phyloP scores from a whole-genome alignment of 2,113 vertebrate genomes.

The Apodemus sylvaticus region DNA sequence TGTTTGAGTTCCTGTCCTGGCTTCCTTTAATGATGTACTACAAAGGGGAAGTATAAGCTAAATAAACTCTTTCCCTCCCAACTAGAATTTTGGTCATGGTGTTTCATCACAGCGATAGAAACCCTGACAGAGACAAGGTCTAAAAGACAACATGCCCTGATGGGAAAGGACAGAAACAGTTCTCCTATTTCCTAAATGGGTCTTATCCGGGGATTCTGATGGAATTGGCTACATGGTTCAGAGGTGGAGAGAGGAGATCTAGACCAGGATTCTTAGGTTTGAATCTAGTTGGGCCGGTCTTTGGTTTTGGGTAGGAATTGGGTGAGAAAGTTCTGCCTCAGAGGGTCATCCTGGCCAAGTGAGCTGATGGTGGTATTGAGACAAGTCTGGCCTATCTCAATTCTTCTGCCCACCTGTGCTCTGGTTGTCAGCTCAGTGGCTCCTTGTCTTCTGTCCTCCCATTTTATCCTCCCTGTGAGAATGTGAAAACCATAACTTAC shows the following conservation, averaged over 20 bases:
- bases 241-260: too few relatives aligned
- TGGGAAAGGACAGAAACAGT: neutral
- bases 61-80: neutral
- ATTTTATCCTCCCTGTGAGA: neutral
- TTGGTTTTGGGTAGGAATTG: neutral
- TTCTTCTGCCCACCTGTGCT: neutral
- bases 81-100: neutral
- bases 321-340: neutral
- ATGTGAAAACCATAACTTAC: too few relatives aligned
- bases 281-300: neutral
- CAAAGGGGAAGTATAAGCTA: neutral
- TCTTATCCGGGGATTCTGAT: too few relatives aligned
- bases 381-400: neutral
- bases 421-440: accelerated
- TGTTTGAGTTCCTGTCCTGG: neutral
- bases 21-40: neutral
- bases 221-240: neutral
- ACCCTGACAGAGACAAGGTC: neutral
- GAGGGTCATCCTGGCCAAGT: neutral
- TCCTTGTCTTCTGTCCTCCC: neutral
- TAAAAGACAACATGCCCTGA: too few relatives aligned
- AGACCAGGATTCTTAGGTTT: neutral
- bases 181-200: neutral
- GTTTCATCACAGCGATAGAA: neutral
- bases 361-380: neutral